Base-by-base conservation (phyloP, 53 echinoderm and acorn worm species). In the Pentamera pediparva region DNA sequence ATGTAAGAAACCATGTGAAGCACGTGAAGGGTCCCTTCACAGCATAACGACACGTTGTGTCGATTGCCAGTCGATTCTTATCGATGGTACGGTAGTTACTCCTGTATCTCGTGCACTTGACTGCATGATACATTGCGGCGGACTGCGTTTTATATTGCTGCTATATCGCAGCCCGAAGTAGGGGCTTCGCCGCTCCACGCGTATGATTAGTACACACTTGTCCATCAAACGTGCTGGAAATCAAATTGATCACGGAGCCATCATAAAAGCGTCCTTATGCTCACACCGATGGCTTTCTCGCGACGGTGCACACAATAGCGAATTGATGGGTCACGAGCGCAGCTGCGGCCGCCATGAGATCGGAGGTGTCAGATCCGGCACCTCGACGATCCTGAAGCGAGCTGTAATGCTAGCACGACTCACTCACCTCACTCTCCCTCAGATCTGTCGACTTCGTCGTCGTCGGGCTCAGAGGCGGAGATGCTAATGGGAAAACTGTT, bases 261-360 rank as follows among this genome's bases (percentile, higher is more conserved):
- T 35, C 63, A 35, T 36, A 37, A 36, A 43, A 17, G 29, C 67
- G 67, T 25, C 67, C 67, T 67, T 43, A 67, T 67, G 45, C 43
- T 43, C 67, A 67, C 67, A 67, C 67, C 45, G 45, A 67, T 32
- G 67, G 41, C 45, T 30, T 45, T 67, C 67, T 41, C 67, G 45
- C 40, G 41, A 67, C 67, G 40, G 67, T 30, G 45, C 67, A 67
- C 67, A 67, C 18, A 31, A 57, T 9, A 10, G 13, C 9, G 24
- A 13, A 17, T 57, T 67, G 43, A 67, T 45, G 41, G 45, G 67
- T 26, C 67, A 26, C 29, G 67, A 41, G 67, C 67, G 39, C 67
- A 67, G 67, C 67, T 67, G 67, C 29, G 67, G 41, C 67, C 45
- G 67, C 41, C 41, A 67, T 67, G 40, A 43, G 67, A 67, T 67